Evolutionary conservation across 1,140 invertebrate genomes (phyloP).

Genomic region (Drosophila bipectinata): DNA sequence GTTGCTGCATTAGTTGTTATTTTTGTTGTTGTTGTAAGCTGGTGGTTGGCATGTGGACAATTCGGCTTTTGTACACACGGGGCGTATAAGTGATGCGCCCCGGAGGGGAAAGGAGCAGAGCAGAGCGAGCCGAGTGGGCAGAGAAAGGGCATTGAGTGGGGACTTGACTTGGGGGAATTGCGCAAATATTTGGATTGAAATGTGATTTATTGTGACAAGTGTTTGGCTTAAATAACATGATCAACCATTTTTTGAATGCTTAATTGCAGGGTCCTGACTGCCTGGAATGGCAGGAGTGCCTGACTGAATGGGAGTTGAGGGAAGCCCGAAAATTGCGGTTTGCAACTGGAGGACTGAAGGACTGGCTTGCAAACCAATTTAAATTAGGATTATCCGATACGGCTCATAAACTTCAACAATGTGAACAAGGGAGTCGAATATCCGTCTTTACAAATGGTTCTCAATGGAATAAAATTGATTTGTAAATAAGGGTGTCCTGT

Average conservation of each 20-base stretch:
- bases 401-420: conserved; percentile 33
- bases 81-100: conserved; percentile 47
- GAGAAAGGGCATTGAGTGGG: conserved; percentile 4
- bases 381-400: conserved; percentile 50
- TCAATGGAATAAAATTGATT: conserved; percentile 23
- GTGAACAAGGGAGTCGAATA: conserved; percentile 2
- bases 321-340: conserved; percentile 5
- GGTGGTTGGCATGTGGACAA: conserved; percentile 53
- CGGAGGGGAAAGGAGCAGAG: not conserved
- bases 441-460: conserved; percentile 15
- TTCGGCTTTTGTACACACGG: conserved; percentile 46
- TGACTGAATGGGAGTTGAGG: not conserved
- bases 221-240: conserved; percentile 57
- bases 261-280: conserved; percentile 29
- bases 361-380: conserved; percentile 26
- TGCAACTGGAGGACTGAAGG: not conserved
- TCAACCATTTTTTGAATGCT: conserved; percentile 45
- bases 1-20: conserved; percentile 13
- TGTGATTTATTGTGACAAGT: conserved; percentile 59
- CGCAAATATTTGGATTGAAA: conserved; percentile 59
- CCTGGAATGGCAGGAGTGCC: not conserved
- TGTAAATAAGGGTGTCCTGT: not conserved
- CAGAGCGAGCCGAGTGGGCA: not conserved
- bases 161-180: conserved; percentile 49
- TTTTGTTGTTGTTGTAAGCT: conserved; percentile 39